Base-by-base conservation (phyloP, 2,113 vertebrate species). In the Meriones unguiculatus region DNA sequence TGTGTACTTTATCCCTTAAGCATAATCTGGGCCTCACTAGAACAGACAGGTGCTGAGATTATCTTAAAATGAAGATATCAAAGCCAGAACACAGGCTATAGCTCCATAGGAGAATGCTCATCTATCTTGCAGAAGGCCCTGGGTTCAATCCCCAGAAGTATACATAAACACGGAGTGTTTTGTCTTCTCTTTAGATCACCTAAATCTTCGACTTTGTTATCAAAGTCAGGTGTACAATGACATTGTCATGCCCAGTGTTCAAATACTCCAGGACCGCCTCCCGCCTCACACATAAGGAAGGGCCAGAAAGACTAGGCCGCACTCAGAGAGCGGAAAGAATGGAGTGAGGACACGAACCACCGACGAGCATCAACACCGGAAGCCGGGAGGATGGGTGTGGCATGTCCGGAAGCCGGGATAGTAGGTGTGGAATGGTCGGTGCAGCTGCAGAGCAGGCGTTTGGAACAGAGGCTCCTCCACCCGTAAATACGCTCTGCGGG, bases 401-500 rank as follows among this genome's bases (percentile, higher is more conserved):
- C 50, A 7, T 11, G 14, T 46, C 3, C 2, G 15, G 38, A 59
- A 65, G 62, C 32, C 8, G n/a, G 30, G 18, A n/a, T 2, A 30
- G 5, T 18, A 24, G 18, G 46, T 30, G n/a, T 35, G 13, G 80
- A 59, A 7, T 14, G 14, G 2, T 1, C 0, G 0, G 10, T 11
- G 9, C 32, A 32, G 54, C 18, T 17, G 0, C 28, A 41, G 28
- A 28, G 25, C 30, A 18, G 70, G 14, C 1, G 1, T 7, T 46
- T 30, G 54, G 62, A 22, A 30, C 14, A 14, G 50, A 4, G n/a
- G 20, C 30, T 52, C 30, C 46, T 78, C 8, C 18, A 10, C n/a
- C 6, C 13, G 30, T 6, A 64, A 38, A 24, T 14, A 17, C 2
- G 4, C 9, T 14, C 6, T 20, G 46, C 38, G 20, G 6, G 54